Conservation (phyloP, 37 sponge, comb jelly and placozoan species). For the Halisarca cf. caerulea region DNA sequence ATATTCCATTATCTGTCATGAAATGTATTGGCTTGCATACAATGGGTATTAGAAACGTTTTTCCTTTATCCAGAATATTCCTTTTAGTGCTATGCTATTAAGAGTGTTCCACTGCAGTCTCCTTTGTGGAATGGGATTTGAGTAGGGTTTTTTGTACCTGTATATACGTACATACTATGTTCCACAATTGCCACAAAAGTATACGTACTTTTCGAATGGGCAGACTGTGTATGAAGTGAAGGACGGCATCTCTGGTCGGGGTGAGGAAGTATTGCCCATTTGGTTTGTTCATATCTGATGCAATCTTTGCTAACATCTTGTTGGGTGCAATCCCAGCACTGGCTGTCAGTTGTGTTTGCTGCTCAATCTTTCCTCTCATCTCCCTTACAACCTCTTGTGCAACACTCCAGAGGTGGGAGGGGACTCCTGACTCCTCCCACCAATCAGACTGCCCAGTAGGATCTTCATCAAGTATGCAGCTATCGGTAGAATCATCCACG, state of each 20-base stretch:
- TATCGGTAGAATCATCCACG: neutral
- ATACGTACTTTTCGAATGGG: constrained; percentile 86
- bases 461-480: neutral
- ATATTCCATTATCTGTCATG: too few species aligned
- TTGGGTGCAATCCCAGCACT: constrained; percentile 97
- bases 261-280: constrained; percentile 85
- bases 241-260: constrained; percentile 67
- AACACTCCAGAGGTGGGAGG: constrained; percentile 38
- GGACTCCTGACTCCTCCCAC: neutral
- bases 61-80: too few species aligned
- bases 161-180: too few species aligned
- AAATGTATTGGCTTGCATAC: too few species aligned
- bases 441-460: neutral
- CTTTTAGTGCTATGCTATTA: too few species aligned
- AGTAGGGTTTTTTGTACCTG: too few species aligned
- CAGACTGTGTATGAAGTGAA: constrained; percentile 77
- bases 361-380: constrained; percentile 61
- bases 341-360: constrained; percentile 80
- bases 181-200: too few species aligned
- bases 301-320: constrained; percentile 89
- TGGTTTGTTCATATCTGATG: constrained; percentile 96
- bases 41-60: too few species aligned
- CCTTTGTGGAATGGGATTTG: too few species aligned
- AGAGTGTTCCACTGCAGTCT: too few species aligned
- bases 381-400: constrained; percentile 73